Evolutionary conservation across 2,888 invertebrate species (phyloP).

Genomic region (Mactromeris polynyma): DNA sequence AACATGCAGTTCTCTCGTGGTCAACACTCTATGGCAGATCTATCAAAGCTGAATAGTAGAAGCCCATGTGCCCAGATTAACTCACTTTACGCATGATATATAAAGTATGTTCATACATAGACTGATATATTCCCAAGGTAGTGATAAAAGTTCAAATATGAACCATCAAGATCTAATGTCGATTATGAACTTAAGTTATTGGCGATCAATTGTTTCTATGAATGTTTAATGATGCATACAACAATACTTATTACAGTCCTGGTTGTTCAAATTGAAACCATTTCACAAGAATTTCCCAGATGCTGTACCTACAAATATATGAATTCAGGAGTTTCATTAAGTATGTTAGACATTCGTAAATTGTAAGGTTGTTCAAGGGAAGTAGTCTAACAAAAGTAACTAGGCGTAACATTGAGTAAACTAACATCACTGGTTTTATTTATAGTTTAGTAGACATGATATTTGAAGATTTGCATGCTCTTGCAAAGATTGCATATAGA

Average conservation of each 20-base stretch:
- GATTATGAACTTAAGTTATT: neutral
- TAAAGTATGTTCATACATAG: too few species aligned
- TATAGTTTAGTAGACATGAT: constrained; percentile 10
- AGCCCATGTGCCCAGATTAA: too few species aligned
- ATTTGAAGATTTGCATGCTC: neutral
- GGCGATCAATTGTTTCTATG: neutral
- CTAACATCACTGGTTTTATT: constrained; percentile 9
- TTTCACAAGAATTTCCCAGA: neutral
- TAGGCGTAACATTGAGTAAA: neutral
- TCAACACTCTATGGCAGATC: too few species aligned
- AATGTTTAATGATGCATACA: neutral
- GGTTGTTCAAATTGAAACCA: neutral
- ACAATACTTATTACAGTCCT: neutral
- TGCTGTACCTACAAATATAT: neutral
- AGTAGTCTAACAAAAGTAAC: neutral
- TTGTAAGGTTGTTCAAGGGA: neutral
- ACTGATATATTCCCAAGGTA: neutral
- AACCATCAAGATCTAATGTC: neutral
- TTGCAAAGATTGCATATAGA: constrained; percentile 8
- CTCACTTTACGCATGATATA: too few species aligned
- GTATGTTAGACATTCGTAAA: neutral
- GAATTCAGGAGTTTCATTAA: neutral
- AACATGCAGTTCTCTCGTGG: too few species aligned
- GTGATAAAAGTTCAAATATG: neutral
- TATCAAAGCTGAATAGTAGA: too few species aligned